phyloP scores from a whole-genome alignment of 2,797 vertebrate genomes.

The Amazonetta brasiliensis region DNA sequence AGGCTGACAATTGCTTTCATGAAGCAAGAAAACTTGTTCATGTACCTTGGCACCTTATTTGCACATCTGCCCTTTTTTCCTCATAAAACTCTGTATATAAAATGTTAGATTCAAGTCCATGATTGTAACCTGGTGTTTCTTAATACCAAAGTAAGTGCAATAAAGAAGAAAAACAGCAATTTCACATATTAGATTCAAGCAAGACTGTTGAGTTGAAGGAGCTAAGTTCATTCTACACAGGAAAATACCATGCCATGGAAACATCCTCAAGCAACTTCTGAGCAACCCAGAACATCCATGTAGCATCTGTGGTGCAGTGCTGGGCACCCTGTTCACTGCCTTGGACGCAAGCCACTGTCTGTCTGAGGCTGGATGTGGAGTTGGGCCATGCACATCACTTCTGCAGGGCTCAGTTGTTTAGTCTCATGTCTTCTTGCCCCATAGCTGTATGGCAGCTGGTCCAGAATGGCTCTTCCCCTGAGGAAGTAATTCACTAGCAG shows the following conservation, averaged over 20 bases:
- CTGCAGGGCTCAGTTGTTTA: not conserved
- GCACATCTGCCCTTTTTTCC: not conserved
- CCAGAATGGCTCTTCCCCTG: not conserved
- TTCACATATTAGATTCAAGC: not conserved
- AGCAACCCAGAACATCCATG: not conserved
- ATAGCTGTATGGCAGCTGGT: not conserved
- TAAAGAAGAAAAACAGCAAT: not conserved
- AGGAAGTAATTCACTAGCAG: not conserved
- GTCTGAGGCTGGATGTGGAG: not conserved
- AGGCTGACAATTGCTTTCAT: not conserved
- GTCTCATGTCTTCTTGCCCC: not conserved
- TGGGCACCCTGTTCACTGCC: not conserved
- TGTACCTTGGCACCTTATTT: not conserved
- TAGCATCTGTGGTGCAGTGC: not conserved
- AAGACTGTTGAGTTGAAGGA: not conserved
- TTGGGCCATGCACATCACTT: not conserved
- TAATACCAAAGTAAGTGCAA: not conserved
- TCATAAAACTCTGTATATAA: not conserved
- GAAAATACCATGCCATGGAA: not conserved
- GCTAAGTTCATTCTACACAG: not conserved
- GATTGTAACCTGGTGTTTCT: not conserved
- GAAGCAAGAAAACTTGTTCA: not conserved
- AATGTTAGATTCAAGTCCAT: not conserved
- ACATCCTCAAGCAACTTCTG: not conserved
- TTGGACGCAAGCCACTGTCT: not conserved